Percentiles rank a stretch among this genome's conserved stretches.
Conservation (phyloP, 2,797 vertebrate genomes). For the Spinibarbus caldwelli region DNA sequence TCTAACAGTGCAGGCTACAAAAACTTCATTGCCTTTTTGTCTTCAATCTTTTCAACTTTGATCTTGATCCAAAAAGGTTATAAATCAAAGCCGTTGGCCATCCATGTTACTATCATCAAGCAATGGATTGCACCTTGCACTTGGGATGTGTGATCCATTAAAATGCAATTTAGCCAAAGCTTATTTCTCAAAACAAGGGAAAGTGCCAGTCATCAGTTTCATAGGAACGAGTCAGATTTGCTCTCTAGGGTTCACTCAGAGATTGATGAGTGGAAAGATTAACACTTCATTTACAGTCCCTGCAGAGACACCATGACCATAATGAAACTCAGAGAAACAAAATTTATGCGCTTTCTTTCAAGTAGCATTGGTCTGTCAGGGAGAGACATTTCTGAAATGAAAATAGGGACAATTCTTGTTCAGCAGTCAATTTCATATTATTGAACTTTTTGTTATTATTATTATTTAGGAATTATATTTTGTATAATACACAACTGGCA, state of each 20-base stretch:
- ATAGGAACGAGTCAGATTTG: slow-evolving; percentile 68
- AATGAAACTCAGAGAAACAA: slow-evolving; percentile 73
- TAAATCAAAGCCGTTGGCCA: slow-evolving; percentile 77
- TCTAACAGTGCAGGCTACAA: slow-evolving; percentile 63
- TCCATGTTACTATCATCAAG: slow-evolving; percentile 83
- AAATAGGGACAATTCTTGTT: background rate
- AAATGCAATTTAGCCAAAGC: slow-evolving; percentile 89
- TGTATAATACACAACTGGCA: background rate
- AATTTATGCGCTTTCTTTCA: background rate
- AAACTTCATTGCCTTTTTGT: slow-evolving; percentile 67
- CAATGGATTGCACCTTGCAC: slow-evolving; percentile 87
- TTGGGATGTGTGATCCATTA: slow-evolving; percentile 83
- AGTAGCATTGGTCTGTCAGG: background rate
- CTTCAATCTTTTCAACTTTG: slow-evolving; percentile 68
- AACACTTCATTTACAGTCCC: slow-evolving; percentile 78
- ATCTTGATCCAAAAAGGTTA: slow-evolving; percentile 65
- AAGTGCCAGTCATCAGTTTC: slow-evolving; percentile 81
- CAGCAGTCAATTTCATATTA: no score
- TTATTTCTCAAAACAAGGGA: slow-evolving; percentile 83
- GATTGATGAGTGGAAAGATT: slow-evolving; percentile 80
- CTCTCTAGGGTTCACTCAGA: slow-evolving; percentile 72
- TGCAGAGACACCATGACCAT: slow-evolving; percentile 73
- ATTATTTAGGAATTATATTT: background rate
- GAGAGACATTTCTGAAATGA: slow-evolving; percentile 50
- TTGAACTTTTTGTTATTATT: background rate